phyloP scores from a whole-genome alignment of 1,140 invertebrate genomes.

The Mamestra configurata region DNA sequence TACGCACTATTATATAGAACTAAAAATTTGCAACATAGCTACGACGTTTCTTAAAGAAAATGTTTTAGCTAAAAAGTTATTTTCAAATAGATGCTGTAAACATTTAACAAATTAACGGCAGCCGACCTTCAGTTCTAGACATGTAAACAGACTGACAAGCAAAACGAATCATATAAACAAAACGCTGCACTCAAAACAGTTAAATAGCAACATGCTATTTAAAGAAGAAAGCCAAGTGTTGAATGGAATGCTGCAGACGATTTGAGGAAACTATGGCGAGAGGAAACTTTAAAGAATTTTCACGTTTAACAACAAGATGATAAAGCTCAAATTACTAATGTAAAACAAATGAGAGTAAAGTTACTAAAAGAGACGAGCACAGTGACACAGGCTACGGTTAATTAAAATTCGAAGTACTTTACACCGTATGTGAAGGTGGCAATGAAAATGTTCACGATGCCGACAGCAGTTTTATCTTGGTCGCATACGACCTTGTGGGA shows the following conservation, averaged over 20 bases:
- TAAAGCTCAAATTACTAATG: slow-evolving; percentile 44
- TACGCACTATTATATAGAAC: not conserved
- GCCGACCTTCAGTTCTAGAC: slow-evolving; percentile 62
- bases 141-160: slow-evolving; percentile 64
- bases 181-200: slow-evolving; percentile 54
- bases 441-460: slow-evolving; percentile 61
- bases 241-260: slow-evolving; percentile 53
- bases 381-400: slow-evolving; percentile 21
- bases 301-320: not conserved
- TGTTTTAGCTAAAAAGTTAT: slow-evolving; percentile 40
- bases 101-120: slow-evolving; percentile 54
- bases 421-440: slow-evolving; percentile 36
- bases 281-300: slow-evolving; percentile 1
- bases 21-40: not conserved
- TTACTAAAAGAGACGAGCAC: slow-evolving; percentile 35
- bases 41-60: slow-evolving; percentile 10
- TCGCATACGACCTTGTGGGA: slow-evolving; percentile 76
- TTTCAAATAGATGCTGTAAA: slow-evolving; percentile 52
- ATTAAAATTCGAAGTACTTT: slow-evolving; percentile 24
- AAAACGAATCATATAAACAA: slow-evolving; percentile 66
- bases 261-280: slow-evolving; percentile 43
- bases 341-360: slow-evolving; percentile 17
- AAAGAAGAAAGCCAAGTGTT: slow-evolving; percentile 66
- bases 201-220: slow-evolving; percentile 70
- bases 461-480: slow-evolving; percentile 59